A percentile compares a stretch with the other conserved stretches of the same genome.
Evolutionary conservation across 1,140 invertebrate species (phyloP).

Genomic region (Cyclina sinensis): DNA sequence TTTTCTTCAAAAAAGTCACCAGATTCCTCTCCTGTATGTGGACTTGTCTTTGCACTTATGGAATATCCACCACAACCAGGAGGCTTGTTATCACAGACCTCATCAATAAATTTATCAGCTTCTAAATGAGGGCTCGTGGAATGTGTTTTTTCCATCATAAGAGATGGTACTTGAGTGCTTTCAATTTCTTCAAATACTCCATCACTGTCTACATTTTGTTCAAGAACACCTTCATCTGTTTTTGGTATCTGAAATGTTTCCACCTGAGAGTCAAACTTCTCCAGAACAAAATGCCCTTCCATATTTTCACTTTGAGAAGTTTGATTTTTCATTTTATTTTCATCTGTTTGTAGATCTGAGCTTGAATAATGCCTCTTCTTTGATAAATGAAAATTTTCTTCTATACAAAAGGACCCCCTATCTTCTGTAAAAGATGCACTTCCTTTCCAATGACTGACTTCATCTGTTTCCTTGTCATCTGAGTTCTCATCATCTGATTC

Average conservation of each 20-base stretch:
- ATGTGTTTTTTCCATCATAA: too few species aligned
- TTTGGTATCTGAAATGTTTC: slow-evolving; percentile 14
- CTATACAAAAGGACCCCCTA: neutral
- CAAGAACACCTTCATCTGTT: neutral
- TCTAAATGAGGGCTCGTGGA: neutral
- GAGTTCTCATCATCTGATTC: slow-evolving; percentile 5
- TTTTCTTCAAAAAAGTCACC: slow-evolving; percentile 62
- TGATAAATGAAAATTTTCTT: neutral
- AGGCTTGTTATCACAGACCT: slow-evolving; percentile 2
- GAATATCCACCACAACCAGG: neutral
- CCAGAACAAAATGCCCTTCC: slow-evolving; percentile 55
- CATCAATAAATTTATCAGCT: slow-evolving; percentile 4
- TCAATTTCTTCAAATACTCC: neutral
- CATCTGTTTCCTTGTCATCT: neutral
- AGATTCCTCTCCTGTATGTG: slow-evolving; percentile 47
- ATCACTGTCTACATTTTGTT: neutral
- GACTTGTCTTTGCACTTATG: neutral
- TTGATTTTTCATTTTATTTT: neutral
- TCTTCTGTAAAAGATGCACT: neutral
- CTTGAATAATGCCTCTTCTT: slow-evolving; percentile 60
- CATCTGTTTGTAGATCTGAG: slow-evolving; percentile 8
- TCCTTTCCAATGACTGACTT: neutral
- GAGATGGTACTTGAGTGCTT: neutral
- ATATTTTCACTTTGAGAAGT: slow-evolving; percentile 30
- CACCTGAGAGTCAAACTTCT: slow-evolving; percentile 6